A percentile compares a stretch with the other conserved stretches of the same genome.
Conservation (phyloP, 2,797 vertebrate species). For the Syngnathus rostellatus region DNA sequence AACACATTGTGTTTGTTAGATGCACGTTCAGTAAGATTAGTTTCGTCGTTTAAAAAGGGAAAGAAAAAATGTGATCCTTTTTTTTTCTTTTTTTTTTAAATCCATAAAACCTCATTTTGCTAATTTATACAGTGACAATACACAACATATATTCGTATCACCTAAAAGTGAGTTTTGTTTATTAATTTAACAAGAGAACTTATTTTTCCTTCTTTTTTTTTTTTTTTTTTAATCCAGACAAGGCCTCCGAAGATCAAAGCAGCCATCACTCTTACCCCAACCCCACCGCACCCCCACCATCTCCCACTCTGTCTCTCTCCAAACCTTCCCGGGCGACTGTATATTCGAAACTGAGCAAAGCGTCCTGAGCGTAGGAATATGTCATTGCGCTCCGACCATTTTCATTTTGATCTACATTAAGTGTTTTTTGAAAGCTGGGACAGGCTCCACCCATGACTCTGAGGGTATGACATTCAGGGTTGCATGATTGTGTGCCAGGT, state of each 20-base stretch:
- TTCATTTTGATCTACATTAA: conserved; percentile 21
- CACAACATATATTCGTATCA: conserved; percentile 21
- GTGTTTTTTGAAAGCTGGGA: no score
- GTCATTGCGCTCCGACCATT: conserved; percentile 27
- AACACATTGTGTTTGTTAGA: conserved; percentile 44
- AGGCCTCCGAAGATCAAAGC: conserved; percentile 69
- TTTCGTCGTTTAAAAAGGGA: background rate
- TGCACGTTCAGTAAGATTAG: background rate
- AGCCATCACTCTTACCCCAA: conserved; percentile 58
- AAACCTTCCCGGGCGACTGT: conserved; percentile 60
- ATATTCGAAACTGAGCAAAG: conserved; percentile 58
- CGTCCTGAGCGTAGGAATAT: conserved; percentile 56
- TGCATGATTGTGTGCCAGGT: no score
- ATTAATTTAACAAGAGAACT: no score
- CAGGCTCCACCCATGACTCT: no score
- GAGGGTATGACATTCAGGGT: no score
- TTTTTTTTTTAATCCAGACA: conserved; percentile 41
- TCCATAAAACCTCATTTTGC: background rate
- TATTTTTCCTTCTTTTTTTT: conserved; percentile 8
- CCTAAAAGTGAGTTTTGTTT: conserved; percentile 15
- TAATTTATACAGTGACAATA: conserved; percentile 58
- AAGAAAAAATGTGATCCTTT: background rate
- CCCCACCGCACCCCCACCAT: conserved; percentile 37
- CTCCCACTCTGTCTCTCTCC: conserved; percentile 48
- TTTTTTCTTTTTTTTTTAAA: background rate